Evolutionary conservation across 2,888 invertebrate species (phyloP), one percentile per base, ranked within the genome.

Genomic region (Matsumyia berberina): DNA sequence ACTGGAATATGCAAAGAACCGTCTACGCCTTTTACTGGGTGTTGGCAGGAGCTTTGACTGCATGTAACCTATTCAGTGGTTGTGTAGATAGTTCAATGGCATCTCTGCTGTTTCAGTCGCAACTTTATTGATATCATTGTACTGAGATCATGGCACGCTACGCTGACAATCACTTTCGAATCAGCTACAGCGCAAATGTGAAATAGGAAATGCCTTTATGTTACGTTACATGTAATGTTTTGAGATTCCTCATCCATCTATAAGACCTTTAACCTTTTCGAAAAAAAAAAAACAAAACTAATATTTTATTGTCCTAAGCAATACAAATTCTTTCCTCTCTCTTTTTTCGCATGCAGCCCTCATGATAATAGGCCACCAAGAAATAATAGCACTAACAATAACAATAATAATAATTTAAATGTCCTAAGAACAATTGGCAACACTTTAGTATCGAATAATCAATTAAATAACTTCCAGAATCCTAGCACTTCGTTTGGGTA

Each of bases 401-500:
- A 86, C 42, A 81, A 76, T 49, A 89, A 87, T 80, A 91, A 89
- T 82, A 91, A 90, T 86, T 87, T 90, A 88, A 90, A 92, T 89
- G 91, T 92, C 77, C 88, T 92, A 87, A 89, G 92, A 87, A 92
- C 92, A 78, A 91, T 92, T 89, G 91, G 91, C 88, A 92, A 92
- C 87, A 91, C 90, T 80, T 89, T 91, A 88, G 90, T 91, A 88
- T 90, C 90, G 88, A 92, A 91, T 87, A 91, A 90, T 89, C 91
- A 91, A 88, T 88, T 91, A 87, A 92, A 91, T 88, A 91, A 91
- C 88, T 91, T 91, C 86, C 91, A 91, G 88, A 91, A 91, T 89
- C 88, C 91, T 87, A 90, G 89, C 88, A 90, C 90, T 87, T 88
- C 90, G 87, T 91, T 92, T 89, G 91, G 91, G 92, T 91, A 91